Conservation (phyloP, 2,888 invertebrate genomes). For the Craniophora ligustri region DNA sequence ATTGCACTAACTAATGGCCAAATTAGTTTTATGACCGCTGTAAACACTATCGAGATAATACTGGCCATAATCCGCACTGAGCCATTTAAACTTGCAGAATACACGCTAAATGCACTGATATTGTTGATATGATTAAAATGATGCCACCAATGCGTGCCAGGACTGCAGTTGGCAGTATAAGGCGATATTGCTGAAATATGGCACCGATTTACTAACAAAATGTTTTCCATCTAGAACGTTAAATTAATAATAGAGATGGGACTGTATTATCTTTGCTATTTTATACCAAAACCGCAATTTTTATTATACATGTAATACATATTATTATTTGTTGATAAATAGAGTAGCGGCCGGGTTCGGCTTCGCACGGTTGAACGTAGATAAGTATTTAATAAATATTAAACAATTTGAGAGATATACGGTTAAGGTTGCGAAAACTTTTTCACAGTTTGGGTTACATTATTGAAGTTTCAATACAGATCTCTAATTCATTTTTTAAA, state of each 20-base stretch:
- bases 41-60: conserved; percentile 67
- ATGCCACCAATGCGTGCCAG: conserved; percentile 21
- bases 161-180: conserved; percentile 33
- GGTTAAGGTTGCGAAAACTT: too few relatives aligned
- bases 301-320: too few relatives aligned
- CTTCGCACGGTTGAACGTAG: too few relatives aligned
- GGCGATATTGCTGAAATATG: conserved; percentile 13
- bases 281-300: too few relatives aligned
- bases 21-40: conserved; percentile 66
- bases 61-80: conserved; percentile 47
- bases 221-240: not conserved
- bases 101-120: conserved; percentile 42
- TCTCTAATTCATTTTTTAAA: too few relatives aligned
- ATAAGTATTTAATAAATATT: too few relatives aligned
- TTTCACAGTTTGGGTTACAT: too few relatives aligned
- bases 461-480: too few relatives aligned
- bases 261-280: too few relatives aligned
- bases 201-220: not conserved
- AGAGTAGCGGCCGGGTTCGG: too few relatives aligned
- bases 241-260: not conserved
- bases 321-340: too few relatives aligned
- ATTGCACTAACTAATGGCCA: conserved; percentile 58
- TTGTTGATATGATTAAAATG: conserved; percentile 21
- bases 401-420: too few relatives aligned
- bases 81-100: conserved; percentile 58